A percentile compares a stretch with the other conserved stretches of the same genome.
These are phyloP conservation scores for Neodiprion virginianus DNA, from an alignment of 1,140 invertebrate genomes.

Conservation along the genomic window DNA sequence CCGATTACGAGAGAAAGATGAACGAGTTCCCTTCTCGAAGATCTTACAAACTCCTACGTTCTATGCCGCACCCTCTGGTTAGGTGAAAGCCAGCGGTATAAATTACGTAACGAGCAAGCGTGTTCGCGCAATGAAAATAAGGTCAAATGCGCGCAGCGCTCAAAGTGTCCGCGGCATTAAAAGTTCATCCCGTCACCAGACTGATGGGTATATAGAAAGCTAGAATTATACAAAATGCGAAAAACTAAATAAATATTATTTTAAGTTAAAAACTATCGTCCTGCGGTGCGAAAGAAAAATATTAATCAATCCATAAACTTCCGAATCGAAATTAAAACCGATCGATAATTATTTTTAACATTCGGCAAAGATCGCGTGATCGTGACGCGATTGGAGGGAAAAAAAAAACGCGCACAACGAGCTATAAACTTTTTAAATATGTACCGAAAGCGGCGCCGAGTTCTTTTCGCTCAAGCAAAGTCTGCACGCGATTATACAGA, in stretches of 20 bases:
- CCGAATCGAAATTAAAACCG: no score
- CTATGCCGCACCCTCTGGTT: background rate
- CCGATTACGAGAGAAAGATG: background rate
- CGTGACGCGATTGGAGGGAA: no score
- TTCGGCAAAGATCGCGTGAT: no score
- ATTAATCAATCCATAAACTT: background rate
- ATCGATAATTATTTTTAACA: no score
- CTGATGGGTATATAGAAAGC: background rate
- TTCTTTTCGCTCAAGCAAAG: no score
- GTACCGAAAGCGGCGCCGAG: no score
- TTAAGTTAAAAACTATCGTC: background rate
- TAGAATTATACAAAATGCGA: no score
- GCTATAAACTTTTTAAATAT: no score
- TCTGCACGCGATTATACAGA: no score
- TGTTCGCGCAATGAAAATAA: slow-evolving; percentile 2
- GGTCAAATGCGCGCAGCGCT: background rate
- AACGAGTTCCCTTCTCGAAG: background rate
- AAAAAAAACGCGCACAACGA: no score
- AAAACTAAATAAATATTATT: no score
- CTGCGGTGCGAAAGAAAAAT: background rate
- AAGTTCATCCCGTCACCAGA: background rate
- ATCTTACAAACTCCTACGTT: background rate
- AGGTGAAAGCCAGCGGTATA: background rate
- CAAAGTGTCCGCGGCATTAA: background rate
- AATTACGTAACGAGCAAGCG: background rate